Evolutionary conservation across 2,888 invertebrate genomes (phyloP), one percentile per base, ranked within the genome.

Genomic region (Slavum lentiscoides): DNA sequence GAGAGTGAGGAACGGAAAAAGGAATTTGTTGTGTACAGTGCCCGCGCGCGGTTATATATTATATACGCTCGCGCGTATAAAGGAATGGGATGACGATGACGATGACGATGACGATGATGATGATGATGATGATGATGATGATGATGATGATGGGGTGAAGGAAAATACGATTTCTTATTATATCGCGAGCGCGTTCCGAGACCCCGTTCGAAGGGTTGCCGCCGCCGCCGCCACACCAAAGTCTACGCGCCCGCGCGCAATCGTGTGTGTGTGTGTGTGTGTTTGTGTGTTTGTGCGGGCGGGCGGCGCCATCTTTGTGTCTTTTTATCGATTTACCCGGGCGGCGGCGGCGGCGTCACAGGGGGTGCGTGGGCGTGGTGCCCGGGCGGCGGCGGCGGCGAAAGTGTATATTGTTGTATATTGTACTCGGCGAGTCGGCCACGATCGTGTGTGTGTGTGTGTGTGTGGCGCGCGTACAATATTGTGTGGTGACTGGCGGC

Each of bases 291-390:
- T 30, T n/a, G 11, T 58, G 61, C 37, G 77, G 58, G 77, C 68
- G 53, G 62, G 70, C 77, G 70, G 77, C 77, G 80, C 80, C 80
- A 80, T 80, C 80, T 80, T 80, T 80, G 80, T 80, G 80, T 80
- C 72, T 80, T 80, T 80, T 70, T 80, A 80, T 80, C 80, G 80
- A 80, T 80, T 80, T 64, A 19, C 39, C 64, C 69, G 64, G 77
- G 64, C 70, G 77, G 77, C 30, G 30, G 4, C 30, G 61, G 55
- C 62, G 53, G 67, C 67, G 66, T 23, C 21, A 21, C 61, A 7
- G 30, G 37, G 80, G 64, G 55, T 30, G 72, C 80, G 80, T 80
- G 80, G 80, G 80, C 80, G 80, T 80, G 80, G 80, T 80, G 80
- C 80, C 70, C 80, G 62, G 64, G 72, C 39, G 77, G 53, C 64